Percentiles rank a stretch among this genome's conserved stretches.
Evolutionary conservation across 2,888 invertebrate species (phyloP).

Genomic region (Synanthedon andrenaeformis): DNA sequence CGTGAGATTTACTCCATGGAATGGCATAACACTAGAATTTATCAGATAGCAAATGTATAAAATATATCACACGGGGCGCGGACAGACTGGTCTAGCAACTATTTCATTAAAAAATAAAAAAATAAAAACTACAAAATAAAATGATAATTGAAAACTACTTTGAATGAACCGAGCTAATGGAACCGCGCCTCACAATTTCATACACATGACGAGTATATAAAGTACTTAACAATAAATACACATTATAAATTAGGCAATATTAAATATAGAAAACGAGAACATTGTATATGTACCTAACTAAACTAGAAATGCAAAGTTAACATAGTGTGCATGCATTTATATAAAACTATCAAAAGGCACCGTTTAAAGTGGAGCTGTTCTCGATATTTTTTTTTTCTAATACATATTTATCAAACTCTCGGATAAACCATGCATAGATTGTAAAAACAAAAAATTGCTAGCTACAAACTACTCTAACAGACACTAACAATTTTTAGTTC

Average conservation of each 20-base stretch:
- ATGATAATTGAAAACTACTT: too few species aligned
- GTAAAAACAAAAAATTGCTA: slow-evolving; percentile 19
- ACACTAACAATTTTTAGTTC: slow-evolving; percentile 37
- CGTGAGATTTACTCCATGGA: not conserved
- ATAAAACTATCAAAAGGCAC: slow-evolving; percentile 46
- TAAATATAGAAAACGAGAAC: slow-evolving; percentile 52
- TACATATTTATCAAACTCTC: slow-evolving; percentile 54
- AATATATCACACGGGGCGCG: too few species aligned
- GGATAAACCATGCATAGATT: slow-evolving; percentile 61
- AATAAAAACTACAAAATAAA: too few species aligned
- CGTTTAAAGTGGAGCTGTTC: slow-evolving; percentile 26
- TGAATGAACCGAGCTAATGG: too few species aligned
- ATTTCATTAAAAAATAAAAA: too few species aligned
- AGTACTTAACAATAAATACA: slow-evolving; percentile 59
- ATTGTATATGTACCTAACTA: slow-evolving; percentile 43
- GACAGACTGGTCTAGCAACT: too few species aligned
- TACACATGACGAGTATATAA: slow-evolving; percentile 52
- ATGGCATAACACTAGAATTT: slow-evolving; percentile 19
- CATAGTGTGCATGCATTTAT: slow-evolving; percentile 49
- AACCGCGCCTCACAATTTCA: slow-evolving; percentile 3
- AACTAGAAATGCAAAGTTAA: slow-evolving; percentile 66
- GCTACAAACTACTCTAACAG: slow-evolving; percentile 36
- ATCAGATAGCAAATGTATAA: slow-evolving; percentile 25
- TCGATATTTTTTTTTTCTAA: slow-evolving; percentile 28
- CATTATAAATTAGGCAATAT: slow-evolving; percentile 55